Evolutionary conservation across 2,113 vertebrate species (phyloP).

Genomic region (Erythrolamprus reginae): DNA sequence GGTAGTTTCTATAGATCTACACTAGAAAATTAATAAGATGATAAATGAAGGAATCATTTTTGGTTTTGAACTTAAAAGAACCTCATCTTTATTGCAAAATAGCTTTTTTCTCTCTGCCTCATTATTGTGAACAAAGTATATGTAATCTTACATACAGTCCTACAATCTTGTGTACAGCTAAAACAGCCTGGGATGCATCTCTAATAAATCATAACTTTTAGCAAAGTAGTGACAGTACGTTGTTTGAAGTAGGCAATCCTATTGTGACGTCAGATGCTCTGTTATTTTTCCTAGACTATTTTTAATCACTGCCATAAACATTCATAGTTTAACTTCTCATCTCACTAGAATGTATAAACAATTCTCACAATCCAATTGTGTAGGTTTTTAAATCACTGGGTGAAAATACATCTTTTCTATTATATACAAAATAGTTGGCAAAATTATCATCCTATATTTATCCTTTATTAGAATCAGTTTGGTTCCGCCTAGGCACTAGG

Average conservation of each 20-base stretch:
- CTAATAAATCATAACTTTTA: conserved; percentile 1
- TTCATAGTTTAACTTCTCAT: conserved; percentile 24
- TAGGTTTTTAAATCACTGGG: conserved; percentile 9
- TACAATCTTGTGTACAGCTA: neutral
- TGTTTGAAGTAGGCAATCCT: conserved; percentile 22
- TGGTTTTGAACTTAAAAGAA: neutral
- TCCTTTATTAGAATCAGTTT: neutral
- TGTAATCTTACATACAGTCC: neutral
- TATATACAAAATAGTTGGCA: neutral
- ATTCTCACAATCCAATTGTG: conserved; percentile 32
- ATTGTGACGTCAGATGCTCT: neutral
- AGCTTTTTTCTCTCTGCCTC: neutral
- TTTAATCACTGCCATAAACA: conserved; percentile 41
- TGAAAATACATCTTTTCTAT: neutral
- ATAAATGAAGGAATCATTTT: neutral
- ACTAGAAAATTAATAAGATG: neutral
- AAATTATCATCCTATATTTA: conserved; percentile 1
- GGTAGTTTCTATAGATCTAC: neutral
- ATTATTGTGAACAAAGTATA: neutral
- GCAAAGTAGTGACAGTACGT: conserved; percentile 8
- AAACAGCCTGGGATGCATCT: neutral
- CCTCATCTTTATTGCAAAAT: neutral
- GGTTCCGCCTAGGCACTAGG: neutral
- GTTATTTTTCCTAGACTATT: conserved; percentile 25
- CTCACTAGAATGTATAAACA: conserved; percentile 27